A percentile compares a stretch with the other conserved stretches of the same genome.
These are phyloP conservation scores for Punctoribates punctum DNA, from an alignment of 2,888 invertebrate species.

Conservation along the genomic window DNA sequence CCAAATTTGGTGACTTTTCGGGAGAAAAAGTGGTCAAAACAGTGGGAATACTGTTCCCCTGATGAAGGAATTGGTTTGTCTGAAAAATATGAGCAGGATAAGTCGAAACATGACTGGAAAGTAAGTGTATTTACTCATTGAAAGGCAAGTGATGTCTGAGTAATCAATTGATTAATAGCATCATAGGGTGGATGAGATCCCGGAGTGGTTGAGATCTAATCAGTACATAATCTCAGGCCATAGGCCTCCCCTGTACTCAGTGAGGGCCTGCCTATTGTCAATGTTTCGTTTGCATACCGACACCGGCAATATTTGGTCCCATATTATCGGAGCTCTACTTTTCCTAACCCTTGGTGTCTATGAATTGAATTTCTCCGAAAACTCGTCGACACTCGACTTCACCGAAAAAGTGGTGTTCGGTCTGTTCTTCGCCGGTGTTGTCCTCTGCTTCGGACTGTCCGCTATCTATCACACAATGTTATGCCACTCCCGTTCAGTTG, in stretches of 20 bases:
- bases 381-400: background rate
- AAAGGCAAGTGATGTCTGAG: too few species aligned
- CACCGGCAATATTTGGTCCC: conserved; percentile 99
- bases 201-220: conserved; percentile 61
- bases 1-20: too few species aligned
- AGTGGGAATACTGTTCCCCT: too few species aligned
- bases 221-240: conserved; percentile 60
- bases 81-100: too few species aligned
- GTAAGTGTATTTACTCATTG: too few species aligned
- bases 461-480: conserved; percentile 60
- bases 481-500: conserved; percentile 59
- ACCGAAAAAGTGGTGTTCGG: conserved; percentile 50
- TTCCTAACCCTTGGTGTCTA: conserved; percentile 41
- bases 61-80: too few species aligned
- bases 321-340: conserved; percentile 65
- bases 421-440: conserved; percentile 60
- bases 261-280: conserved; percentile 58
- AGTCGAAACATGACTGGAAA: too few species aligned
- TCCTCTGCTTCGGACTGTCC: conserved; percentile 59
- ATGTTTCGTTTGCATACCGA: conserved; percentile 87
- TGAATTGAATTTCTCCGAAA: conserved; percentile 10
- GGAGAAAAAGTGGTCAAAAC: too few species aligned
- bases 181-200: conserved; percentile 56
- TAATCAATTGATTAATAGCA: background rate
- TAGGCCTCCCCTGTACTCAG: conserved; percentile 59